Evolutionary conservation across 2,113 vertebrate species (phyloP).

Genomic region (Clarias magur): DNA sequence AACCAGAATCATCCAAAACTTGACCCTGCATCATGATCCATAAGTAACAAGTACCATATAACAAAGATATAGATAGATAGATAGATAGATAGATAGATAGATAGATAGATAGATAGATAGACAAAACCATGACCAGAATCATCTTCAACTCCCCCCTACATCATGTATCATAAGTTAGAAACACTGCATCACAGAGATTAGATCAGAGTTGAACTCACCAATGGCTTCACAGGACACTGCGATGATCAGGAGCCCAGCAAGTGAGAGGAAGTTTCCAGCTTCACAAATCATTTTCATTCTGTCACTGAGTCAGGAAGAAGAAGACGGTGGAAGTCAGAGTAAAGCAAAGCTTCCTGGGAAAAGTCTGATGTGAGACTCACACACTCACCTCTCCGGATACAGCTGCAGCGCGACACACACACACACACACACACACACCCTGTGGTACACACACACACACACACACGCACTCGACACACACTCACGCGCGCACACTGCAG

Average conservation of each 20-base stretch:
- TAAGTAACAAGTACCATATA: not conserved
- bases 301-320: not conserved
- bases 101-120: too few species aligned
- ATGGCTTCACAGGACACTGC: not conserved
- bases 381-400: not conserved
- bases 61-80: too few species aligned
- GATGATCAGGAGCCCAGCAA: constrained; percentile 6
- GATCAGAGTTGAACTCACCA: not conserved
- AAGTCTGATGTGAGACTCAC: not conserved
- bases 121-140: too few species aligned
- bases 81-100: too few species aligned
- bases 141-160: not conserved
- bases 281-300: constrained; percentile 13
- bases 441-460: too few species aligned
- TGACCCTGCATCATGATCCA: not conserved
- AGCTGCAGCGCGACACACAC: not conserved
- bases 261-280: not conserved
- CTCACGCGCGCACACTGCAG: not conserved
- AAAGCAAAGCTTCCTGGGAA: not conserved
- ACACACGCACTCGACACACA: too few species aligned
- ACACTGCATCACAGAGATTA: not conserved
- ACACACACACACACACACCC: too few species aligned
- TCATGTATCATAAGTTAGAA: not conserved
- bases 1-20: too few species aligned
- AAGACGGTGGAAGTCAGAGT: not conserved